These are phyloP conservation scores for Elmis aenea DNA, from an alignment of 2,888 invertebrate genomes.

Conservation along the genomic window DNA sequence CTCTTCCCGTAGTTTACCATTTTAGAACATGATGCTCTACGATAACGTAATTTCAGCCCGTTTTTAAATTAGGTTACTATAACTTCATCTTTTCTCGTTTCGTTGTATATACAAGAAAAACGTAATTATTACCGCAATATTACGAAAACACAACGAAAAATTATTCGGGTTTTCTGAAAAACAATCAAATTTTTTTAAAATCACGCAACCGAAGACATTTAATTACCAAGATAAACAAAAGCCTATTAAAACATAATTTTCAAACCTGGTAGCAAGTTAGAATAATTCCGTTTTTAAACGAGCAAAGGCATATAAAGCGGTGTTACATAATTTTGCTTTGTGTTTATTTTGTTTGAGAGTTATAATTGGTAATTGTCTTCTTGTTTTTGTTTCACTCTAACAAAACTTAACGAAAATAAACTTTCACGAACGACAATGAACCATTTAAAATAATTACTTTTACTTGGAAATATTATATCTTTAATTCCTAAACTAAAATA, in stretches of 20 bases:
- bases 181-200: no score
- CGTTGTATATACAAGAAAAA: constrained; percentile 8
- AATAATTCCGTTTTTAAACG: constrained; percentile 5
- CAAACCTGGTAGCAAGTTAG: constrained; percentile 4
- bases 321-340: constrained; percentile 7
- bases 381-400: constrained; percentile 5
- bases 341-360: constrained; percentile 7
- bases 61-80: constrained; percentile 11
- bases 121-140: no score
- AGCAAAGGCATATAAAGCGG: constrained; percentile 1
- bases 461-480: constrained; percentile 5
- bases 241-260: constrained; percentile 3
- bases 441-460: constrained; percentile 8
- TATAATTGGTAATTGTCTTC: constrained; percentile 7
- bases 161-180: no score
- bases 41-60: constrained; percentile 8
- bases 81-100: constrained; percentile 11
- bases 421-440: constrained; percentile 4
- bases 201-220: no score
- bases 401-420: constrained; percentile 8
- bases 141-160: no score
- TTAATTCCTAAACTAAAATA: no score
- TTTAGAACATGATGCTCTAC: no score
- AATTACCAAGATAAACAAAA: constrained; percentile 5
- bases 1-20: no score